These are phyloP conservation scores for Pluvialis apricaria DNA, from an alignment of 2,113 vertebrate genomes.

Conservation along the genomic window DNA sequence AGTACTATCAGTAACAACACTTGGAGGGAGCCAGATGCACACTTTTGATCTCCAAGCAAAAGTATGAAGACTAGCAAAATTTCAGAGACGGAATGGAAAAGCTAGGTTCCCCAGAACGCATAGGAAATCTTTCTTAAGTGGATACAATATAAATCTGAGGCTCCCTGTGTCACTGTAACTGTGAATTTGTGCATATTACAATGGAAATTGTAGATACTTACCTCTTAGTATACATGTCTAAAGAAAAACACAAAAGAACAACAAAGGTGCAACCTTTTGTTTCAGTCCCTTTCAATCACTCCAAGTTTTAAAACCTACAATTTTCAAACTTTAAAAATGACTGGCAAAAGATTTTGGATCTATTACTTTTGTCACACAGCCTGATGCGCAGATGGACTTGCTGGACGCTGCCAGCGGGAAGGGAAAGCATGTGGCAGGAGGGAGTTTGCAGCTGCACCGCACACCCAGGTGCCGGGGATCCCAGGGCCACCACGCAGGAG, in stretches of 20 bases:
- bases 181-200: neutral
- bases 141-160: rapidly evolving
- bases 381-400: rapidly evolving
- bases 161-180: rapidly evolving
- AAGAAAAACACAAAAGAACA: neutral
- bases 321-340: neutral
- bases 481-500: rapidly evolving
- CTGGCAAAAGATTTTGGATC: neutral
- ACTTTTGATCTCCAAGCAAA: neutral
- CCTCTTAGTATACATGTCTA: rapidly evolving
- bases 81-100: neutral
- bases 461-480: neutral
- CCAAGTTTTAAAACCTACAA: neutral
- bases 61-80: neutral
- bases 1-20: neutral
- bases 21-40: neutral
- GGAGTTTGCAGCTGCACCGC: no score
- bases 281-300: neutral
- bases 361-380: neutral
- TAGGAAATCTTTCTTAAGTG: rapidly evolving
- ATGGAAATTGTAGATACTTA: neutral
- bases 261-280: neutral
- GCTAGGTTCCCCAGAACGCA: neutral
- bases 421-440: rapidly evolving
- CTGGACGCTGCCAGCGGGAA: neutral